Conservation (phyloP, 1,140 invertebrate species). For the Andrena cerasifolii region DNA sequence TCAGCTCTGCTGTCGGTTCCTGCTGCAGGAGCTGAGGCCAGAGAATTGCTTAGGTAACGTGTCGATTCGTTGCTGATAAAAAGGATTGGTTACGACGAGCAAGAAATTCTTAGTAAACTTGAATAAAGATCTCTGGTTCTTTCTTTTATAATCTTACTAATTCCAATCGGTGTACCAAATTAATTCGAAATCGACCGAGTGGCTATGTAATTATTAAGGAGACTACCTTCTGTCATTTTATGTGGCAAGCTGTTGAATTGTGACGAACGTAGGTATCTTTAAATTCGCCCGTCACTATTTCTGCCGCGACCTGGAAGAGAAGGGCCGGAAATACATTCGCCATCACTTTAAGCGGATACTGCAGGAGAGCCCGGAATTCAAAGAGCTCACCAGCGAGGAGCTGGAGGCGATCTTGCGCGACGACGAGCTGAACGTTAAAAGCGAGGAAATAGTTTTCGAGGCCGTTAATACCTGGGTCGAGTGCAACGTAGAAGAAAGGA, state of each 20-base stretch:
- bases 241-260: conserved; percentile 19
- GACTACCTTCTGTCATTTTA: too few relatives aligned
- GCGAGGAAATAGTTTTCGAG: conserved; percentile 87
- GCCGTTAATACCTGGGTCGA: conserved; percentile 86
- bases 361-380: conserved; percentile 87
- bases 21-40: conserved; percentile 85
- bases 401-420: conserved; percentile 88
- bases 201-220: too few relatives aligned
- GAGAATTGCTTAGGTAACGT: conserved; percentile 89
- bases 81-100: too few relatives aligned
- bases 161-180: too few relatives aligned
- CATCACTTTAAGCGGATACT: conserved; percentile 88
- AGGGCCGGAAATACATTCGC: conserved; percentile 87
- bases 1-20: conserved; percentile 89
- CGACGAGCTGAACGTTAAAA: conserved; percentile 88
- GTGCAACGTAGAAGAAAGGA: conserved; percentile 80
- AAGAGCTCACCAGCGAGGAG: conserved; percentile 86
- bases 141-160: too few relatives aligned
- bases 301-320: conserved; percentile 87
- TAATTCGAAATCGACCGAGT: not conserved
- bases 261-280: conserved; percentile 81
- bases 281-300: conserved; percentile 88
- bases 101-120: too few relatives aligned
- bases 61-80: conserved; percentile 21
- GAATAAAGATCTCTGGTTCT: too few relatives aligned